Base-by-base conservation (phyloP, 2,113 vertebrate species). In the Serilophus lunatus region DNA sequence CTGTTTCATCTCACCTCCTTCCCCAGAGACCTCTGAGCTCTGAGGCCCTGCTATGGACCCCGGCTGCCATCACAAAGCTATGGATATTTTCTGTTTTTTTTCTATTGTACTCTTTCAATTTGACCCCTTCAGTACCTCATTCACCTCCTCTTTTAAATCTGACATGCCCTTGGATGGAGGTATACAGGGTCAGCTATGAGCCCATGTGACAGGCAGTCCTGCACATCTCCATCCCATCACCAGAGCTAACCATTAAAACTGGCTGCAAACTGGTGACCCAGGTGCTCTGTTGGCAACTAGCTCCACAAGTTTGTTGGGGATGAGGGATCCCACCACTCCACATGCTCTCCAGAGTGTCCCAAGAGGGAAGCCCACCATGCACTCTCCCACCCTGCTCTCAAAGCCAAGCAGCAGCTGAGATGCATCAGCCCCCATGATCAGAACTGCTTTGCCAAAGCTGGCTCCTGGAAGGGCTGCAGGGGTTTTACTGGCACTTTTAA, bases 31-130 rank as follows among this genome's bases (percentile, higher is more conserved):
- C 33, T n/a, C 68, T 29, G 24, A 76, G 61, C 47, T 56, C 45
- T 2, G 0, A 56, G 28, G 9, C 59, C 51, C 36, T 0, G 0
- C 51, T 63, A 6, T 7, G 3, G 0, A 42, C 8, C 50, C 26
- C 35, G 72, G 23, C 25, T 85, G 28, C 23, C 36, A 60, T 44
- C 64, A 74, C 25, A 35, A 35, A 60, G 19, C 35, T 59, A 3
- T 42, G 60, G 53, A 13, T 20, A 2, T 77, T 90, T 70, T 47
- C 54, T 81, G n/a, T 74, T 2, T 8, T 63, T 85, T 74, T 74
- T 45, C 69, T 29, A 18, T 42, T 35, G 33, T 18, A 7, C 18
- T 76, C 24, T 10, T 29, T 53, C 36, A 49, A 16, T 70, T 40
- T 36, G 2, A 22, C 8, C 40, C 31, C 14, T 65, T 44, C 54